phyloP scores from a whole-genome alignment of 2,113 vertebrate species.

The Esox niger region DNA sequence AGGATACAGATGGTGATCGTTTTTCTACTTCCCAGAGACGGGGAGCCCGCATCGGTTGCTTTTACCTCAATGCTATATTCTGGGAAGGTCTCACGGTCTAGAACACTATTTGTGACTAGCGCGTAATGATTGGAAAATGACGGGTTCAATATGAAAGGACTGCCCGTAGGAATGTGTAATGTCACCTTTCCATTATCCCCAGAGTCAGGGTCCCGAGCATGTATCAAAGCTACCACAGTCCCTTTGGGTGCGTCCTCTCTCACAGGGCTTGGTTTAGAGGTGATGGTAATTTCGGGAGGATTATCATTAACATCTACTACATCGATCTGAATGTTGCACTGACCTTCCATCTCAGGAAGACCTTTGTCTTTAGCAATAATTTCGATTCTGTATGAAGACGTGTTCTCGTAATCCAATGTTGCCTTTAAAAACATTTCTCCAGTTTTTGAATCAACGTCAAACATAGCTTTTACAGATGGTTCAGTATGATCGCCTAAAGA shows the following conservation, averaged over 20 bases:
- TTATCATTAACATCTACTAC: conserved; percentile 71
- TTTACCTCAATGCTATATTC: conserved; percentile 67
- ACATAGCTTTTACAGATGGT: conserved; percentile 55
- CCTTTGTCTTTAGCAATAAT: conserved; percentile 66
- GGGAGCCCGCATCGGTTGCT: conserved; percentile 63
- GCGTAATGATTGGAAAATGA: conserved; percentile 70
- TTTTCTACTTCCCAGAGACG: conserved; percentile 60
- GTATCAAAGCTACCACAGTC: conserved; percentile 82
- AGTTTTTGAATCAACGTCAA: conserved; percentile 60
- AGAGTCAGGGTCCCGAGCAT: conserved; percentile 70
- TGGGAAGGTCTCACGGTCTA: conserved; percentile 65
- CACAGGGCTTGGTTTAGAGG: conserved; percentile 73
- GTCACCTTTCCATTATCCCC: conserved; percentile 72
- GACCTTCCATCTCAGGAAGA: conserved; percentile 59
- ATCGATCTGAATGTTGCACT: conserved; percentile 60
- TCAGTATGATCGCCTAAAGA: conserved; percentile 76
- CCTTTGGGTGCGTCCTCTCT: conserved; percentile 74
- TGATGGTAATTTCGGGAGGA: conserved; percentile 63
- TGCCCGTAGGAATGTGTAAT: conserved; percentile 57
- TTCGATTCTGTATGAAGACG: conserved; percentile 53
- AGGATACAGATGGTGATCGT: conserved; percentile 65
- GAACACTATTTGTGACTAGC: conserved; percentile 60
- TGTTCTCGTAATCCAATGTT: conserved; percentile 65
- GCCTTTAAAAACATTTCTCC: conserved; percentile 65
- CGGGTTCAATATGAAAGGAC: conserved; percentile 65